Percentiles rank a stretch among this genome's conserved stretches.
Evolutionary conservation across 2,888 invertebrate species (phyloP).

Genomic region (Archaeoteleia sp.): DNA sequence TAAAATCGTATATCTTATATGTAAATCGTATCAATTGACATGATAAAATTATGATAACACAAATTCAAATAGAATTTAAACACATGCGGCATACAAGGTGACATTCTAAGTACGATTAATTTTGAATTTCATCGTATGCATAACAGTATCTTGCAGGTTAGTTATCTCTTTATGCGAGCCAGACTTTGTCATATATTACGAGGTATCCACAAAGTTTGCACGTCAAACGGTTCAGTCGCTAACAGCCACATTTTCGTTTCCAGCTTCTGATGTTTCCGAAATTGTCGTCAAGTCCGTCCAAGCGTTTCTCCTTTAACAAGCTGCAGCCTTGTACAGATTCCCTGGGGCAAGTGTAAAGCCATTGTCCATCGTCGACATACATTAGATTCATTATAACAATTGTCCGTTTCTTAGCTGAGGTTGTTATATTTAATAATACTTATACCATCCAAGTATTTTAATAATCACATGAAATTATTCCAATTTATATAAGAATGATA

Average conservation of each 20-base stretch:
- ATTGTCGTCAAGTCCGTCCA: constrained; percentile 24
- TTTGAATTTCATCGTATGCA: constrained; percentile 5
- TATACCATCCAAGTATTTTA: no score
- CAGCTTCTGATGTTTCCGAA: constrained; percentile 24
- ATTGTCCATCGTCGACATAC: constrained; percentile 6
- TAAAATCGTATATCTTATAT: no score
- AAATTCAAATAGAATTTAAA: constrained; percentile 3
- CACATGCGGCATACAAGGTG: constrained; percentile 1
- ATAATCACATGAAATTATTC: no score
- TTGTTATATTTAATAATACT: no score
- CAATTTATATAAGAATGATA: no score
- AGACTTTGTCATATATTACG: constrained; percentile 21
- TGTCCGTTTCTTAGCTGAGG: not conserved
- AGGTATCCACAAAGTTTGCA: constrained; percentile 16
- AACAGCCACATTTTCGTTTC: constrained; percentile 21
- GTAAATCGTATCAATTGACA: no score
- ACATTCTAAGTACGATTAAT: not conserved
- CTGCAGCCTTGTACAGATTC: constrained; percentile 14
- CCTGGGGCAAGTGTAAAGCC: constrained; percentile 8
- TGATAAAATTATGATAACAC: not conserved
- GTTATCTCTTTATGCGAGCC: constrained; percentile 17
- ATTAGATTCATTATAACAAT: not conserved
- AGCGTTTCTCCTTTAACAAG: constrained; percentile 27
- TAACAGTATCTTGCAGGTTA: constrained; percentile 4
- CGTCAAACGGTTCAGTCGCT: constrained; percentile 24